phyloP scores from a whole-genome alignment of 1,140 invertebrate species.

The Carcinoscorpius rotundicauda region DNA sequence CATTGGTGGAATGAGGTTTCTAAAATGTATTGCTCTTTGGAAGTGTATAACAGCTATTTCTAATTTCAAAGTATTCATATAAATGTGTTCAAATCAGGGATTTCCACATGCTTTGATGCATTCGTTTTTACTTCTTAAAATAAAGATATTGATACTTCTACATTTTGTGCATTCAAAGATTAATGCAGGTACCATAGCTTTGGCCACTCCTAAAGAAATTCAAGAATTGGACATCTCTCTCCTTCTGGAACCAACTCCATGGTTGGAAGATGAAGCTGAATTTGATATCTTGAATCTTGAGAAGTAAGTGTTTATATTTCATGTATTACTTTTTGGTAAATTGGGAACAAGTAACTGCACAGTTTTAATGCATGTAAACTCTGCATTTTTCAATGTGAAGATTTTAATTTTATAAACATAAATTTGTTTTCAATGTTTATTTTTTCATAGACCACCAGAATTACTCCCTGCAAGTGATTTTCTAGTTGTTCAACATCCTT shows the following conservation, averaged over 20 bases:
- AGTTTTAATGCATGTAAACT: not conserved
- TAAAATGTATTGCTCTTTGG: too few species aligned
- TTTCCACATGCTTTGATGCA: too few species aligned
- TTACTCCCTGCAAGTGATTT: slow-evolving; percentile 60
- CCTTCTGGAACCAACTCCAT: slow-evolving; percentile 70
- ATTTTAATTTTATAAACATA: not conserved
- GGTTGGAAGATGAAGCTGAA: slow-evolving; percentile 89
- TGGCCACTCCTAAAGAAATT: slow-evolving; percentile 90
- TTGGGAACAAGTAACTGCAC: too few species aligned
- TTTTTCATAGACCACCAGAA: slow-evolving; percentile 43
- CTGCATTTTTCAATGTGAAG: not conserved
- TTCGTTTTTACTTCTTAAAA: slow-evolving; percentile 8
- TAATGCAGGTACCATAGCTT: slow-evolving; percentile 64
- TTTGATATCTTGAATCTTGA: slow-evolving; percentile 78
- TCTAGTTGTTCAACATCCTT: slow-evolving; percentile 77
- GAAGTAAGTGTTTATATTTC: slow-evolving; percentile 40
- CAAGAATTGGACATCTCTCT: slow-evolving; percentile 94
- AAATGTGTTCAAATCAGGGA: too few species aligned
- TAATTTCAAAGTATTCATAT: too few species aligned
- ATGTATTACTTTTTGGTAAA: not conserved
- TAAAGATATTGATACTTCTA: slow-evolving; percentile 7
- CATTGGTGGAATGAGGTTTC: too few species aligned
- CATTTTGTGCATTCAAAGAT: slow-evolving; percentile 41
- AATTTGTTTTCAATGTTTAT: slow-evolving; percentile 3
- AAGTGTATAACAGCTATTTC: too few species aligned